Evolutionary conservation across 2,797 vertebrate species (phyloP).

Genomic region (Melanotaenia parkinsoni): DNA sequence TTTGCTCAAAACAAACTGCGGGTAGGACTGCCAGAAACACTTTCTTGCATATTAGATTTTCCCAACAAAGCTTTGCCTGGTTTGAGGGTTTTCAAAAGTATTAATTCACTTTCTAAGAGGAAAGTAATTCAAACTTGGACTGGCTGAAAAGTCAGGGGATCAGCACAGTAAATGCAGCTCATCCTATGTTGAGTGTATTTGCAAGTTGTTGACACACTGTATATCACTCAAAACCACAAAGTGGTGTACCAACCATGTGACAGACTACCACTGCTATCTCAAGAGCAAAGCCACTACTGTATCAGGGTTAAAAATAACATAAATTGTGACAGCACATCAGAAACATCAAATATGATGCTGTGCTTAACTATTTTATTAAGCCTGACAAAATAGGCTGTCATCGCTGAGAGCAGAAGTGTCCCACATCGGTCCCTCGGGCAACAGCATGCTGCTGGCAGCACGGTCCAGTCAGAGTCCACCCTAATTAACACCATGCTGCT

Average conservation of each 20-base stretch:
- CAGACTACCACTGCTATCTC: not conserved
- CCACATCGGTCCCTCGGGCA: constrained; percentile 58
- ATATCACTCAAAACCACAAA: constrained; percentile 10
- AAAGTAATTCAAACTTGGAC: constrained; percentile 8
- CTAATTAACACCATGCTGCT: constrained; percentile 71
- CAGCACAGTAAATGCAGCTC: not conserved
- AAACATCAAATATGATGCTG: constrained; percentile 27
- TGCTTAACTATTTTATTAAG: constrained; percentile 34
- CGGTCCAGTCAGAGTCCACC: constrained; percentile 54
- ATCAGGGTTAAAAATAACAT: constrained; percentile 35
- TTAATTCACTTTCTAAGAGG: not conserved
- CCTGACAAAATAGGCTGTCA: constrained; percentile 41
- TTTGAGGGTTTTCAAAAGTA: not conserved
- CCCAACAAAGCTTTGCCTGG: not conserved
- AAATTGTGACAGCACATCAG: constrained; percentile 11
- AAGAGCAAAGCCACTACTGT: not conserved
- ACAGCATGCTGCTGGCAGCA: constrained; percentile 65
- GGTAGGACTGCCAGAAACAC: constrained; percentile 13
- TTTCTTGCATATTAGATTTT: constrained; percentile 4
- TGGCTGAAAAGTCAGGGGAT: not conserved
- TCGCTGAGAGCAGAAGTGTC: constrained; percentile 49
- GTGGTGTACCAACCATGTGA: not conserved
- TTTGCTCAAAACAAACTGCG: constrained; percentile 45
- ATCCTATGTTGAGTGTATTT: not conserved
- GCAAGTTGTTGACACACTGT: not conserved